Evolutionary conservation across 2,888 invertebrate species (phyloP), one percentile per base, ranked within the genome.

Genomic region (Laspeyria flexula): DNA sequence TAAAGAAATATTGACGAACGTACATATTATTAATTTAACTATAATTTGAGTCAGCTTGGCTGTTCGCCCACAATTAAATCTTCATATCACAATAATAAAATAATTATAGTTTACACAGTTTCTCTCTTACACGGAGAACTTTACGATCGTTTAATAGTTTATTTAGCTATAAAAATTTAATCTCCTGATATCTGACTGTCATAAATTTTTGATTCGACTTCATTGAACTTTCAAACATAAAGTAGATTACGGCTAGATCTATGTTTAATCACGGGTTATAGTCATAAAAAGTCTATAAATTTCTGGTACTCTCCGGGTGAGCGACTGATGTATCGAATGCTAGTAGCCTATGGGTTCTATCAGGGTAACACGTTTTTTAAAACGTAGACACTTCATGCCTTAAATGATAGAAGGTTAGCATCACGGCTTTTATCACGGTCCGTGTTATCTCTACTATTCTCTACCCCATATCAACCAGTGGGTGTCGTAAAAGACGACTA

Each of bases 111-210:
- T 50, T 41, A 49, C 52, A 56, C 37, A 39, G 38, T 50, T 59
- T 60, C 50, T 33, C 41, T 50, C 44, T 54, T 16, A n/a, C 13
- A 27, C 40, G 18, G 38, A 31, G 39, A 49, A 38, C 15, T 64
- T 66, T 55, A 66, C 46, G 64, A 43, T 33, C 29, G 4, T 65
- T 48, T 63, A 56, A 65, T 60, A 41, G 50, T 66, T 60, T 55
- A 44, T 58, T 58, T 55, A 34, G 0, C 44, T 23, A 47, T 64
- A 53, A 66, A 60, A 4, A 51, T 33, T 40, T 27, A 46, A 55
- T 53, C 42, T 29, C 37, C 47, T 61, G 33, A 53, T 59, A 48
- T 41, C 42, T 50, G 45, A 38, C 30, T 15, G 49, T 43, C 48
- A 49, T 46, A 27, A 37, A 47, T 12, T 34, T 43, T 54, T 44